Base-by-base conservation (phyloP, 2,113 vertebrate species). In the Grammomys surdaster region DNA sequence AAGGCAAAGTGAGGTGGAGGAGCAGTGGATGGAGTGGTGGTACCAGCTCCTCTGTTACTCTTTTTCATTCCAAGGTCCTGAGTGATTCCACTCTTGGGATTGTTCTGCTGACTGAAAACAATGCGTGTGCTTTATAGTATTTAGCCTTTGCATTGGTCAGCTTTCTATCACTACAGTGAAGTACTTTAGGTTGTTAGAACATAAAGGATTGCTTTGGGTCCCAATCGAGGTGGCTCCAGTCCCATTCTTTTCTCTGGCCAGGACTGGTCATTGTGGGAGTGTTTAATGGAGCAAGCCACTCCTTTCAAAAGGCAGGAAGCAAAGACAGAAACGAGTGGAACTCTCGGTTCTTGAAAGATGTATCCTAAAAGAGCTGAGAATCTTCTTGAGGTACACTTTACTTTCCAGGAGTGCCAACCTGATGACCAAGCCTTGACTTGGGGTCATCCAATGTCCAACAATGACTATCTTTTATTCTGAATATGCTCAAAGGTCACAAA, bases 21-120 rank as follows among this genome's bases (percentile, higher is more conserved):
- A 46, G 63, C 63, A 65, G 19, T 9, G 5, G 1, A 0, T 28
- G 11, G 3, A 17, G 6, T 1, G 3, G 0, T 26, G 3, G 28
- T 67, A 9, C 6, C 12, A 31, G 22, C 16, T 20, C 60, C 75
- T 80, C 63, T 33, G 24, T 4, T 13, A 22, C 28, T 88, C 58
- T 24, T 19, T 54, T 82, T 51, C 0, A 13, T 86, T 36, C 60
- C 48, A 63, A 13, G 28, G 16, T n/a, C 36, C 65, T 81, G 11
- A 51, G 40, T 33, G 67, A 89, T 51, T 46, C 69, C 54, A 26
- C 16, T 13, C 9, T 13, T 36, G 31, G 88, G 26, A 26, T 28
- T 78, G 6, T 46, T 58, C 54, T 60, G 46, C 48, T 81, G 70
- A 11, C 76, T 77, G 48, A 56, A 46, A 88, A 65, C 13, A 77